These are phyloP conservation scores for Drosophila barbarae DNA, from an alignment of 2,888 invertebrate species.

Conservation along the genomic window DNA sequence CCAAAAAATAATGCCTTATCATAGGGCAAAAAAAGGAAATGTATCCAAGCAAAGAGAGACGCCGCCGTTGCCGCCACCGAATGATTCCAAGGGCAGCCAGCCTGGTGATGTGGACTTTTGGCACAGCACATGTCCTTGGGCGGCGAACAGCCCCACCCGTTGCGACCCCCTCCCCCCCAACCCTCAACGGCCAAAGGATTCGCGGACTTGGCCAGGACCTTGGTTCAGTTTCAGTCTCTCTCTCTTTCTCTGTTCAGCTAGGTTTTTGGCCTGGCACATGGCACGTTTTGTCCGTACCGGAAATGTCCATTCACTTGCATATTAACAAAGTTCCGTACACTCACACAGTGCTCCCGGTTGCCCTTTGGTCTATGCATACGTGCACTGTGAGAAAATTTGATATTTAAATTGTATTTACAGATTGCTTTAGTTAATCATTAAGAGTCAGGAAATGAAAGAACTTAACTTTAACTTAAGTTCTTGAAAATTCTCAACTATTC, in stretches of 20 bases:
- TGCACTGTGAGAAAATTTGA: slow-evolving; percentile 31
- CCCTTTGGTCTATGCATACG: slow-evolving; percentile 50
- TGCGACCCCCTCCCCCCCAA: slow-evolving; percentile 4
- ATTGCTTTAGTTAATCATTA: neutral
- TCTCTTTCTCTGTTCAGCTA: neutral
- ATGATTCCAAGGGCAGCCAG: slow-evolving; percentile 34
- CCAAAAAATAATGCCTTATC: neutral
- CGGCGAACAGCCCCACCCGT: slow-evolving; percentile 12
- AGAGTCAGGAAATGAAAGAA: too few species aligned
- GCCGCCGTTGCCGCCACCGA: slow-evolving; percentile 1
- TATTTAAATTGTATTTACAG: neutral
- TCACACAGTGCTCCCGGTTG: slow-evolving; percentile 40
- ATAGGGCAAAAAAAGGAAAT: slow-evolving; percentile 43
- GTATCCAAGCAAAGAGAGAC: slow-evolving; percentile 25
- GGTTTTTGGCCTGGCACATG: slow-evolving; percentile 42
- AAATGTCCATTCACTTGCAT: slow-evolving; percentile 76
- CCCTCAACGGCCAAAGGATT: slow-evolving; percentile 26
- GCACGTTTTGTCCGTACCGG: slow-evolving; percentile 71
- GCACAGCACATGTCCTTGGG: slow-evolving; percentile 38
- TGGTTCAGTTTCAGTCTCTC: slow-evolving; percentile 28
- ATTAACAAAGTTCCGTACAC: slow-evolving; percentile 70
- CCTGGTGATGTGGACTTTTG: slow-evolving; percentile 28
- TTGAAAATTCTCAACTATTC: neutral
- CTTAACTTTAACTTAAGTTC: too few species aligned
- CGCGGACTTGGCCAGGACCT: slow-evolving; percentile 46